Percentiles rank a stretch among this genome's conserved stretches.
Evolutionary conservation across 1,140 invertebrate genomes (phyloP).

Genomic region (Sitodiplosis mosellana): DNA sequence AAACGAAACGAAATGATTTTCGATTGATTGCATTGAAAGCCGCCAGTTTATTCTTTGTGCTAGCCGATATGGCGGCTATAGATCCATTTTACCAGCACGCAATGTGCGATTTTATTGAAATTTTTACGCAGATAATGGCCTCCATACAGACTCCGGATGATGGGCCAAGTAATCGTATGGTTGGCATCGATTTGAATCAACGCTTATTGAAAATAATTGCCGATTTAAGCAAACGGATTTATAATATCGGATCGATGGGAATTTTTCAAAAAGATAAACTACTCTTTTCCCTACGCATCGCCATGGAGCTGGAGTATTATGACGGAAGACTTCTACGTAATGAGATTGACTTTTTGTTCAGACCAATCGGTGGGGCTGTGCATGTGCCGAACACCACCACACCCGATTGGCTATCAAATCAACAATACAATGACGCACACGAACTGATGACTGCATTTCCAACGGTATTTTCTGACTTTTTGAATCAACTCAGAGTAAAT

Average conservation of each 20-base stretch:
- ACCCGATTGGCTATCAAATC: slow-evolving; percentile 45
- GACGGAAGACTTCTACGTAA: slow-evolving; percentile 37
- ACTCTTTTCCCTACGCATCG: slow-evolving; percentile 78
- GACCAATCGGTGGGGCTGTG: slow-evolving; percentile 16
- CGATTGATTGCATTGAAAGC: slow-evolving; percentile 61
- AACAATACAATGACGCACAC: slow-evolving; percentile 66
- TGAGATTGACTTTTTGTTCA: slow-evolving; percentile 81
- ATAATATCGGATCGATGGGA: slow-evolving; percentile 76
- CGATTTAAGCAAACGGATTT: slow-evolving; percentile 67
- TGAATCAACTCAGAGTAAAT: slow-evolving; percentile 40
- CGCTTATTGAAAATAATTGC: slow-evolving; percentile 65
- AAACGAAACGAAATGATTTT: slow-evolving; percentile 63
- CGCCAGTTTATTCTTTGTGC: slow-evolving; percentile 74
- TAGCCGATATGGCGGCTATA: slow-evolving; percentile 68
- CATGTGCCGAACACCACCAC: slow-evolving; percentile 19
- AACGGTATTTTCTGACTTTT: slow-evolving; percentile 40
- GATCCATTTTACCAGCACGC: slow-evolving; percentile 88
- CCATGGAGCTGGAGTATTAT: slow-evolving; percentile 58
- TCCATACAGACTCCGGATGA: slow-evolving; percentile 33
- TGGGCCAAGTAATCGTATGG: no score
- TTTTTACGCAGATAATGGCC: slow-evolving; percentile 60
- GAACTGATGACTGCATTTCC: slow-evolving; percentile 50
- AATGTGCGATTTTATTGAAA: slow-evolving; percentile 53
- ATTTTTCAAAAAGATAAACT: slow-evolving; percentile 83
- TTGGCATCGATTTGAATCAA: slow-evolving; percentile 44